phyloP scores from a whole-genome alignment of 2,888 invertebrate species.

The Diaperis boleti region DNA sequence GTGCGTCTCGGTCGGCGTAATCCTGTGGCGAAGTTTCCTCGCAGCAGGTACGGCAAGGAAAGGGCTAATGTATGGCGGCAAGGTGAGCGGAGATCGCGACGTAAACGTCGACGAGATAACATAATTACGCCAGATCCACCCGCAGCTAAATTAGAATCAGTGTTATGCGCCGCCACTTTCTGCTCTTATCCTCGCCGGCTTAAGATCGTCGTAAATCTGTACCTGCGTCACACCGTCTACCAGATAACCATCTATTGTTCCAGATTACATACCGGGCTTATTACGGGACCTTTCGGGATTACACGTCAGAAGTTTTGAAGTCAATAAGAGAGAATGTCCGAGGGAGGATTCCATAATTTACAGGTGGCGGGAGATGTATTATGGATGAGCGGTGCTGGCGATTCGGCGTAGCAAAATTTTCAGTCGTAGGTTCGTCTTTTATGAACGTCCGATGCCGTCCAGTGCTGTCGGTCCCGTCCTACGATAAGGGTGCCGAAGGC shows the following conservation, averaged over 20 bases:
- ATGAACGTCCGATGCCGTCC: no score
- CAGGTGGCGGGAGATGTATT: constrained; percentile 16
- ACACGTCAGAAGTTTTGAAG: constrained; percentile 35
- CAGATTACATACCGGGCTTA: constrained; percentile 50
- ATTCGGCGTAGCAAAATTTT: no score
- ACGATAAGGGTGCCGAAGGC: no score
- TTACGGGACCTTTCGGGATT: constrained; percentile 43
- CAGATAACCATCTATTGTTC: constrained; percentile 54
- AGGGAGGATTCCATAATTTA: constrained; percentile 18
- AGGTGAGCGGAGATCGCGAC: constrained; percentile 59
- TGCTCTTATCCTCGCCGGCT: constrained; percentile 51
- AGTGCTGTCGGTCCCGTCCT: no score
- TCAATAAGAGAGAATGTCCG: constrained; percentile 36
- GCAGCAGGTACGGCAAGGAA: constrained; percentile 59
- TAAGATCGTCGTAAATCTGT: constrained; percentile 51
- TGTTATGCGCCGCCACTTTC: constrained; percentile 50
- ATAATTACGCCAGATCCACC: constrained; percentile 55
- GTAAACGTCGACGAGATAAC: constrained; percentile 59
- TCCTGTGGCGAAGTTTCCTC: constrained; percentile 58
- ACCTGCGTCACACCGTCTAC: constrained; percentile 49
- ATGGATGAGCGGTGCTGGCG: constrained; percentile 25
- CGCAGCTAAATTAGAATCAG: constrained; percentile 60
- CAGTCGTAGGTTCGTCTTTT: no score
- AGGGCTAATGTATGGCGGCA: constrained; percentile 59
- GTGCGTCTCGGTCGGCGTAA: constrained; percentile 58